Evolutionary conservation across 1,140 invertebrate genomes (phyloP).

Genomic region (Apis florea): DNA sequence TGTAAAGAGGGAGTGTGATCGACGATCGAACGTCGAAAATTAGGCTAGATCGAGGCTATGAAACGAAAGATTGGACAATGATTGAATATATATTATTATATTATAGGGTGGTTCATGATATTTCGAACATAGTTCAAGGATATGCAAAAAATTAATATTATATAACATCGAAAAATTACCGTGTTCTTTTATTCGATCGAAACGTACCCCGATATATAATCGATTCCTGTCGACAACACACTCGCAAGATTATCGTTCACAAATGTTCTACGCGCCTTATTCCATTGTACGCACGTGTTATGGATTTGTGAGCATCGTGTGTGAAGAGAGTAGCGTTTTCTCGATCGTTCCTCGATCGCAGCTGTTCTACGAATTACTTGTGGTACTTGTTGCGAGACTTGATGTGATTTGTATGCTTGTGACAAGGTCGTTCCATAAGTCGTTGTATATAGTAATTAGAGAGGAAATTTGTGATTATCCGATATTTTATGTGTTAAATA

Average conservation of each 20-base stretch:
- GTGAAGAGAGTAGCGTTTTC: constrained; percentile 34
- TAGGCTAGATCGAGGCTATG: neutral
- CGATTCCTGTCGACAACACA: neutral
- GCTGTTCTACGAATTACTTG: constrained; percentile 14
- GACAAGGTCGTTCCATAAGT: constrained; percentile 2
- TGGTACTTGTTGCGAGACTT: neutral
- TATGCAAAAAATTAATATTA: too few relatives aligned
- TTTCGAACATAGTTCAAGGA: neutral
- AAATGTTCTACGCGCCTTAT: neutral
- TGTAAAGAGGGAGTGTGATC: neutral
- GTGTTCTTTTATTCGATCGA: neutral
- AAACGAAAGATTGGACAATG: neutral
- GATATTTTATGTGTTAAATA: too few relatives aligned
- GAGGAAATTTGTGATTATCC: too few relatives aligned
- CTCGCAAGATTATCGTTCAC: neutral
- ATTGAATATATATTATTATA: neutral
- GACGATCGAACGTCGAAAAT: neutral
- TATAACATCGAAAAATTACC: too few relatives aligned
- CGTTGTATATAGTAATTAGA: neutral
- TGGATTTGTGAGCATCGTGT: constrained; percentile 73
- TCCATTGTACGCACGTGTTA: constrained; percentile 64
- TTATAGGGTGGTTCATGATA: neutral
- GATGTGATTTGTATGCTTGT: neutral
- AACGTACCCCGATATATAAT: neutral
- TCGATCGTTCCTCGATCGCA: constrained; percentile 22